A percentile compares a stretch with the other conserved stretches of the same genome.
Evolutionary conservation across 1,140 invertebrate genomes (phyloP).

Genomic region (Tetragnatha versicolor): DNA sequence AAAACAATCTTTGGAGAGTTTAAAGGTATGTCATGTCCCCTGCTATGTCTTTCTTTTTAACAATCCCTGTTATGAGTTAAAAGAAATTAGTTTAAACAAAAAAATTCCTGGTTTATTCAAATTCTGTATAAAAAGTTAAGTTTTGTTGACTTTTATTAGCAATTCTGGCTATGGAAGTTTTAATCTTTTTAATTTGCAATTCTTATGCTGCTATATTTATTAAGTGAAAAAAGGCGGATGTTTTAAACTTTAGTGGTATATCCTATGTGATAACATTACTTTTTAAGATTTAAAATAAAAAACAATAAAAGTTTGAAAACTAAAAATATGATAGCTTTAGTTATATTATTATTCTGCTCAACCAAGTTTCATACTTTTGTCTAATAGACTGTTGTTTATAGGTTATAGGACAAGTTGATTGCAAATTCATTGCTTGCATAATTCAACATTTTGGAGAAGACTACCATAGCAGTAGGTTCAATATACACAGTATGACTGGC

Average conservation of each 20-base stretch:
- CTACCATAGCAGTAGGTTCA: not conserved
- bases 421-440: slow-evolving; percentile 73
- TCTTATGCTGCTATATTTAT: too few relatives aligned
- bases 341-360: not conserved
- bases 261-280: too few relatives aligned
- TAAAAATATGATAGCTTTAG: not conserved
- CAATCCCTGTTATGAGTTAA: too few relatives aligned
- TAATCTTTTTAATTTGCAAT: too few relatives aligned
- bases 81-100: too few relatives aligned
- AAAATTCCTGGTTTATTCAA: too few relatives aligned
- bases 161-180: too few relatives aligned
- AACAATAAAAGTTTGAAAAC: not conserved
- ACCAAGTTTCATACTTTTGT: not conserved
- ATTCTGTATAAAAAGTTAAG: too few relatives aligned
- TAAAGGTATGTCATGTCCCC: slow-evolving; percentile 13
- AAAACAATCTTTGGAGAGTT: slow-evolving; percentile 1
- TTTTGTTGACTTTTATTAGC: too few relatives aligned
- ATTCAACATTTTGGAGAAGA: slow-evolving; percentile 47
- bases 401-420: slow-evolving; percentile 74
- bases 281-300: too few relatives aligned
- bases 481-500: not conserved
- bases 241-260: too few relatives aligned
- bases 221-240: too few relatives aligned
- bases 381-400: slow-evolving; percentile 56
- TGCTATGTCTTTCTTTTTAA: not conserved